Evolutionary conservation across 2,797 vertebrate genomes (phyloP).

Genomic region (Sebastes steindachneri): DNA sequence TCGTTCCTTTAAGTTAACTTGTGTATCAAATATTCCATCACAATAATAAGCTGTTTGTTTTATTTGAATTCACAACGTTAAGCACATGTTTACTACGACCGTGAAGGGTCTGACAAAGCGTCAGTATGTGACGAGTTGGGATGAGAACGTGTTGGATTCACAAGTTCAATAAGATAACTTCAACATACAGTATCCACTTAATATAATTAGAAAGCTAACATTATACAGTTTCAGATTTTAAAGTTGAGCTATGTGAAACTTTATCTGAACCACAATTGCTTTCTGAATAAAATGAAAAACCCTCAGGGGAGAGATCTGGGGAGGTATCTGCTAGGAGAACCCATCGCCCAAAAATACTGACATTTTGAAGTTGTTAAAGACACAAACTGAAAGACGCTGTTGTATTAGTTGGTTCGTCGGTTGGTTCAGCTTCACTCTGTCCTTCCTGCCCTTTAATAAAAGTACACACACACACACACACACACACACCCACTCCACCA

Average conservation of each 20-base stretch:
- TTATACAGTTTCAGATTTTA: not conserved
- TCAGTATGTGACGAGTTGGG: too few relatives aligned
- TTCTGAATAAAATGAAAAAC: not conserved
- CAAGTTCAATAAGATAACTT: too few relatives aligned
- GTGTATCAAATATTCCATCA: too few relatives aligned
- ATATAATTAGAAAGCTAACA: not conserved
- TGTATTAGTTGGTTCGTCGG: not conserved
- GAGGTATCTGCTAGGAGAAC: not conserved
- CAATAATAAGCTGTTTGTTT: too few relatives aligned
- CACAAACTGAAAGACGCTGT: not conserved
- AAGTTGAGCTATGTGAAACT: not conserved
- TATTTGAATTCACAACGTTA: too few relatives aligned
- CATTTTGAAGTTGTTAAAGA: not conserved
- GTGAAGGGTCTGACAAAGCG: too few relatives aligned
- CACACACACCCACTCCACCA: not conserved
- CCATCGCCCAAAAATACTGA: not conserved
- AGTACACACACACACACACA: not conserved
- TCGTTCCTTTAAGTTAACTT: too few relatives aligned
- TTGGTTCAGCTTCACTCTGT: not conserved
- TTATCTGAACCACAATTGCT: not conserved
- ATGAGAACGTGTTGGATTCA: too few relatives aligned
- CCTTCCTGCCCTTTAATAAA: too few relatives aligned
- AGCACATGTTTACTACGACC: too few relatives aligned
- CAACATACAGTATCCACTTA: not conserved
- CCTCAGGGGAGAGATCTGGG: accelerated